Evolutionary conservation across 2,113 vertebrate species (phyloP).

Genomic region (Gopherus evgoodei): DNA sequence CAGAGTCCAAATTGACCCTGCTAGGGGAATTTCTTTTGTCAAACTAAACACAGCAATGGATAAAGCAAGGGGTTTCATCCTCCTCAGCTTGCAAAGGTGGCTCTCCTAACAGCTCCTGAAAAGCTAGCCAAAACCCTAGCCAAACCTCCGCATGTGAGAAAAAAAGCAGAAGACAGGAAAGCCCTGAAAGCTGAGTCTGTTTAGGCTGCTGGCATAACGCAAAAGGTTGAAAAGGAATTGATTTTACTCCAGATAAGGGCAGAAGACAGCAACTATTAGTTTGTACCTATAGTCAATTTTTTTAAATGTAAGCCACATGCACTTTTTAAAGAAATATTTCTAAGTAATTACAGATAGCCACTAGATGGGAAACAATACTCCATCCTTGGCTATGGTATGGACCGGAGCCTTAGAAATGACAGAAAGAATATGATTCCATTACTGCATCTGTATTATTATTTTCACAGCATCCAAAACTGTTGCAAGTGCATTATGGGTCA

Average conservation of each 20-base stretch:
- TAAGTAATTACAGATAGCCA: not conserved
- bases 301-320: not conserved
- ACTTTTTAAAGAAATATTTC: not conserved
- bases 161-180: not conserved
- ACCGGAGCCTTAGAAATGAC: not conserved
- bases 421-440: not conserved
- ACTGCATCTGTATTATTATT: not conserved
- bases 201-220: fast-evolving
- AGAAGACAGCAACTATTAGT: not conserved
- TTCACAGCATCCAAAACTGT: not conserved
- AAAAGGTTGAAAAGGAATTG: not conserved
- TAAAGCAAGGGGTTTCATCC: not conserved
- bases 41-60: not conserved
- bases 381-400: not conserved
- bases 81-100: not conserved
- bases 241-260: not conserved
- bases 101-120: not conserved
- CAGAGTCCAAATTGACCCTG: slow-evolving; percentile 40
- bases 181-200: not conserved
- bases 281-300: not conserved
- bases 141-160: not conserved
- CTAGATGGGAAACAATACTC: not conserved
- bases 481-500: not conserved
- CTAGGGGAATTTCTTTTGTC: not conserved
- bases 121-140: not conserved